Percentiles rank a stretch among this genome's conserved stretches.
These are phyloP conservation scores for Leptinotarsa rubiginosa DNA, from an alignment of 2,888 invertebrate genomes.

Conservation along the genomic window DNA sequence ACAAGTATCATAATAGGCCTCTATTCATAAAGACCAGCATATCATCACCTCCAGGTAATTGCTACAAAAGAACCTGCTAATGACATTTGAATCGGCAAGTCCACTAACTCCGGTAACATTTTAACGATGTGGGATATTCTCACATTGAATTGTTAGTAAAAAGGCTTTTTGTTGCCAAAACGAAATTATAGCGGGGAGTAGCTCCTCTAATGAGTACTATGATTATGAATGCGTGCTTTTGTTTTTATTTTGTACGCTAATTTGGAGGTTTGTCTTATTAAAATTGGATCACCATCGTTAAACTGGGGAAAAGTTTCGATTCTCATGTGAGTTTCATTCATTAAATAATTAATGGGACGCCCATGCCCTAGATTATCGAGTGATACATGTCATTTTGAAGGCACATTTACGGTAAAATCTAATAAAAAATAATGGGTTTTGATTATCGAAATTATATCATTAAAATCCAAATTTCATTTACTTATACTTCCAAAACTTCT, in stretches of 20 bases:
- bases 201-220: conserved; percentile 5
- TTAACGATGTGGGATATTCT: conserved; percentile 37
- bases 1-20: conserved; percentile 22
- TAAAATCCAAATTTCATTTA: too few relatives aligned
- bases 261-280: conserved; percentile 11
- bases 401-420: background rate
- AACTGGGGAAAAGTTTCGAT: too few relatives aligned
- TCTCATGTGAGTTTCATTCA: conserved; percentile 3
- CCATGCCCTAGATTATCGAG: background rate
- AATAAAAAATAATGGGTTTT: too few relatives aligned
- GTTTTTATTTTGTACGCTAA: conserved; percentile 4
- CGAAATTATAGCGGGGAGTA: conserved; percentile 14
- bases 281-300: conserved; percentile 6
- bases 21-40: conserved; percentile 30
- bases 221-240: conserved; percentile 10
- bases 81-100: conserved; percentile 36
- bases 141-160: conserved; percentile 31
- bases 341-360: background rate
- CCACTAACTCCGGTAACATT: conserved; percentile 29
- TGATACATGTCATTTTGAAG: background rate
- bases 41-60: conserved; percentile 48
- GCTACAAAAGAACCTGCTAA: conserved; percentile 47
- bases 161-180: conserved; percentile 27
- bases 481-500: too few relatives aligned
- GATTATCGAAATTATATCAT: too few relatives aligned